phyloP scores from a whole-genome alignment of 2,888 invertebrate genomes.

The Neocrepidodera transversa region DNA sequence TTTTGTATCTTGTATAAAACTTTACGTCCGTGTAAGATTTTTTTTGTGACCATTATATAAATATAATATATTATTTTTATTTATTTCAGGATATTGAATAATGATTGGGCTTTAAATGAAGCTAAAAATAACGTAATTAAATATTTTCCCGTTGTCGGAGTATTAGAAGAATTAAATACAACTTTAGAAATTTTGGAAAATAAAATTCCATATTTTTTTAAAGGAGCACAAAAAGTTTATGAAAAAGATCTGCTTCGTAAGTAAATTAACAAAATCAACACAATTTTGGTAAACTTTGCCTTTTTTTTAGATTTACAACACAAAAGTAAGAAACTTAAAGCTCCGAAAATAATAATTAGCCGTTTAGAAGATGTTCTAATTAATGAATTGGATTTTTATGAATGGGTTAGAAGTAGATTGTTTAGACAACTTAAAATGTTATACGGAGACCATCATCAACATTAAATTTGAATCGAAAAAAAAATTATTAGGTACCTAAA shows the following conservation, averaged over 20 bases:
- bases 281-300: background rate
- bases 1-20: too few species aligned
- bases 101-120: constrained; percentile 63
- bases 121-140: constrained; percentile 66
- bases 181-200: constrained; percentile 64
- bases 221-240: constrained; percentile 63
- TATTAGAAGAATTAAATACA: constrained; percentile 66
- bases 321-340: constrained; percentile 36
- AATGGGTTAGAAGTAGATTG: constrained; percentile 64
- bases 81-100: constrained; percentile 63
- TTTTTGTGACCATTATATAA: too few species aligned
- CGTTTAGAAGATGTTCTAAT: constrained; percentile 57
- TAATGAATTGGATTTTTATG: constrained; percentile 66
- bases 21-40: too few species aligned
- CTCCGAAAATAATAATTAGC: constrained; percentile 38
- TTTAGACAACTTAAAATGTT: constrained; percentile 49
- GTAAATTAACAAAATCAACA: constrained; percentile 39
- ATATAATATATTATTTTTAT: too few species aligned
- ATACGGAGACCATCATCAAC: constrained; percentile 42
- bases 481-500: too few species aligned
- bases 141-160: constrained; percentile 67
- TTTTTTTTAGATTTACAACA: constrained; percentile 42
- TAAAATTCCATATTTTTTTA: constrained; percentile 66
- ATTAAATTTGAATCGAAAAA: constrained; percentile 26
- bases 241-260: constrained; percentile 62